Evolutionary conservation across 2,113 vertebrate genomes (phyloP), one percentile per base, ranked within the genome.

Genomic region (Colaptes auratus): DNA sequence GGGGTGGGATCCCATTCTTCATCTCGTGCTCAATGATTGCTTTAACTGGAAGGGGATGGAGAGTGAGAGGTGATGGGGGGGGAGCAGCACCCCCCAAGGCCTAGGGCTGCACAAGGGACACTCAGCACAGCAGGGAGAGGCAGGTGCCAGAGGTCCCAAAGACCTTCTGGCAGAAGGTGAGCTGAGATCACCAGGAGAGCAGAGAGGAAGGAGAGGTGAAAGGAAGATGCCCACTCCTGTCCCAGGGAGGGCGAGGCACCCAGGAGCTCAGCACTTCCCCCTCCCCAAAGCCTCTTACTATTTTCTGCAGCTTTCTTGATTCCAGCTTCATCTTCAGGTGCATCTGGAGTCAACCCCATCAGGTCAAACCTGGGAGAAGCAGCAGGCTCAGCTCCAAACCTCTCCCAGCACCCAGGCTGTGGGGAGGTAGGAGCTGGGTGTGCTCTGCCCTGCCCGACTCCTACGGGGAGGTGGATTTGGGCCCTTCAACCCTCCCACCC

Each of bases 241-340:
- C 69, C 44, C 67, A 56, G 30, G 0, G 0, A 80, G 56, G 55
- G 35, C 74, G 15, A 73, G 7, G 46, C 2, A 1, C 27, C 11
- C 73, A 42, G 31, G 28, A 81, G 33, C 31, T 73, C 69, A 27
- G 10, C 5, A 2, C 28, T 25, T 30, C 31, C 35, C 30, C 17
- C 7, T 44, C 39, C 61, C 55, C 35, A 36, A 59, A 55, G 28
- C 25, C 24, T 56, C 97, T 99, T 98, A 99, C 99, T 99, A 97
- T 97, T 99, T 86, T 99, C 99, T 89, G 99, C 98, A 23, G 99
- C 99, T 97, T 98, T 99, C 98, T 99, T 99, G 96, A 99, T 99
- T 70, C 99, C 99, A 89, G 97, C 97, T 96, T 99, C 99, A 9
- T 99, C 99, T 95, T 99, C 99, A 3, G 98, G 98, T 23, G 98